Conservation (phyloP, 2,888 invertebrate species). For the Ectemnius cavifrons region DNA sequence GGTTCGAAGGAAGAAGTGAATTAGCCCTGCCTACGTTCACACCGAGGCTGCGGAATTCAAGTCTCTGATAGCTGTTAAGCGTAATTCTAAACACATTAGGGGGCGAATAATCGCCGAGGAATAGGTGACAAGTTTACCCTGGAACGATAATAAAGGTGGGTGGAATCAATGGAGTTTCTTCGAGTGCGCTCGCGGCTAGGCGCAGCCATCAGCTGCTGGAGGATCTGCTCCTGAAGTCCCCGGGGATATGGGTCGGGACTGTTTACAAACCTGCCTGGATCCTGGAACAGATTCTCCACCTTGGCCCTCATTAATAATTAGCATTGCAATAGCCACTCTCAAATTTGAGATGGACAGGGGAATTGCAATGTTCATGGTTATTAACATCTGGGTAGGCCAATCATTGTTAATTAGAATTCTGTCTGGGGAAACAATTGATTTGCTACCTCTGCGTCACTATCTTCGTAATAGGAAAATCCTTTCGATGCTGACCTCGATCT, state of each 20-base stretch:
- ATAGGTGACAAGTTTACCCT: conserved; percentile 70
- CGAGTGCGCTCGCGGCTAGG: conserved; percentile 63
- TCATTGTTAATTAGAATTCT: too few relatives aligned
- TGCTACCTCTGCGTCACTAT: conserved; percentile 74
- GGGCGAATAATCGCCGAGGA: conserved; percentile 29
- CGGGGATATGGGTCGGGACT: conserved; percentile 72
- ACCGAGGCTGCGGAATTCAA: conserved; percentile 69
- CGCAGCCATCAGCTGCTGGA: conserved; percentile 52
- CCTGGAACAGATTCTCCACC: conserved; percentile 71
- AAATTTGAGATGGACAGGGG: too few relatives aligned
- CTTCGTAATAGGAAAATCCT: conserved; percentile 69
- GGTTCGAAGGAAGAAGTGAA: conserved; percentile 14
- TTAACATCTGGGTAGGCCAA: too few relatives aligned
- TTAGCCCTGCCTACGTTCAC: conserved; percentile 64
- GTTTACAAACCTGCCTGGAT: conserved; percentile 65
- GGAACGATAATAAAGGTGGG: conserved; percentile 73
- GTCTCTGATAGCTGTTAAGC: conserved; percentile 35
- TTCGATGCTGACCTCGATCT: conserved; percentile 66
- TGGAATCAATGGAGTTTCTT: conserved; percentile 72
- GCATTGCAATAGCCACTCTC: neutral
- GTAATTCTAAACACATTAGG: conserved; percentile 33
- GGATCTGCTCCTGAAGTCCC: conserved; percentile 59
- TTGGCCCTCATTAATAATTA: conserved; percentile 23
- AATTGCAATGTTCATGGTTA: too few relatives aligned
- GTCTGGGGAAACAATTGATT: neutral